These are phyloP conservation scores for Horisme vitalbata DNA, from an alignment of 2,888 invertebrate species.

Conservation along the genomic window DNA sequence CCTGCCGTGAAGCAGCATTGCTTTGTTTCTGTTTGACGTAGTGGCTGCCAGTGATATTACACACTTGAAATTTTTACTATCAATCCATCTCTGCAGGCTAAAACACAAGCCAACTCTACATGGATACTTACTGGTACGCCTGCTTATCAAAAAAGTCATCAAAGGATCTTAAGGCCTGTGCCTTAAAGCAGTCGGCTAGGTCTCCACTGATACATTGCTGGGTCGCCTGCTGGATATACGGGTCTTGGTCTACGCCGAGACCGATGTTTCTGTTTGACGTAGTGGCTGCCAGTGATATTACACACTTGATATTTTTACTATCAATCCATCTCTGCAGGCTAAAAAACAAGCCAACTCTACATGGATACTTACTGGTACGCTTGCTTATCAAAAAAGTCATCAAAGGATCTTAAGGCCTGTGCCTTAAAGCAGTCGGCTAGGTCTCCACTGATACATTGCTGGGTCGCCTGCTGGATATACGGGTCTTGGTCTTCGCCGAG, in stretches of 20 bases:
- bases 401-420: constrained; percentile 88
- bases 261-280: too few species aligned
- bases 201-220: constrained; percentile 90
- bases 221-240: constrained; percentile 89
- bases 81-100: too few species aligned
- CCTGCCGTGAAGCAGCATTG: too few species aligned
- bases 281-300: too few species aligned
- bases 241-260: constrained; percentile 90
- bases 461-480: constrained; percentile 88
- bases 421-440: constrained; percentile 94
- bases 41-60: too few species aligned
- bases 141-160: constrained; percentile 90
- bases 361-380: constrained; percentile 72
- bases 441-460: constrained; percentile 90
- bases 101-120: too few species aligned
- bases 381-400: constrained; percentile 89
- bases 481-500: constrained; percentile 91
- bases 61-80: too few species aligned
- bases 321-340: too few species aligned
- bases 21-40: too few species aligned
- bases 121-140: constrained; percentile 72
- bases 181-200: constrained; percentile 93
- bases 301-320: too few species aligned
- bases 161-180: constrained; percentile 88
- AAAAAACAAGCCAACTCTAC: too few species aligned